Evolutionary conservation across 2,888 invertebrate genomes (phyloP).

Genomic region (Nycteola revayana): DNA sequence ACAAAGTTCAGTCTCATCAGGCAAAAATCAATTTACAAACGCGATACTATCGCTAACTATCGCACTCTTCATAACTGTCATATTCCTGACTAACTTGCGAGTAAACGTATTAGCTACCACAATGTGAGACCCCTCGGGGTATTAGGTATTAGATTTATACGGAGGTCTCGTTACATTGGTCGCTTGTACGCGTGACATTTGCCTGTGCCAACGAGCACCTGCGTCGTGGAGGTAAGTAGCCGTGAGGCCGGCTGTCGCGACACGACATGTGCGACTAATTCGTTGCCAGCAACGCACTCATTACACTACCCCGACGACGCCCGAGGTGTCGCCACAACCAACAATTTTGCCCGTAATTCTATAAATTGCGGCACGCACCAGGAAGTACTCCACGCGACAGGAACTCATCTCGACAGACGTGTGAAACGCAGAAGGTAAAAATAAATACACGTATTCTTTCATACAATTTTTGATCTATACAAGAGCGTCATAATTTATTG

Average conservation of each 20-base stretch:
- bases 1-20: constrained; percentile 34
- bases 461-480: not conserved
- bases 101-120: constrained; percentile 27
- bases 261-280: constrained; percentile 78
- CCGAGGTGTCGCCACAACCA: constrained; percentile 69
- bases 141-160: not conserved
- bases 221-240: constrained; percentile 53
- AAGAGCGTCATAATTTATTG: too few species aligned
- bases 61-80: constrained; percentile 41
- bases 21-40: constrained; percentile 41
- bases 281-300: constrained; percentile 68
- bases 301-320: constrained; percentile 64
- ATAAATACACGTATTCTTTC: constrained; percentile 10
- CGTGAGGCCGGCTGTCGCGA: constrained; percentile 65
- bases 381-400: constrained; percentile 51
- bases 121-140: constrained; percentile 11
- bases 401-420: constrained; percentile 39
- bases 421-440: constrained; percentile 22
- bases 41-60: constrained; percentile 34
- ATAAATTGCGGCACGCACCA: constrained; percentile 68
- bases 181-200: constrained; percentile 55
- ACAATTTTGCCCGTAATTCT: constrained; percentile 69
- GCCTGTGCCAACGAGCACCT: constrained; percentile 56
- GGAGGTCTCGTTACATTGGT: constrained; percentile 27
- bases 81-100: constrained; percentile 28